phyloP scores from a whole-genome alignment of 2,888 invertebrate genomes.

The Abrostola triplasia region DNA sequence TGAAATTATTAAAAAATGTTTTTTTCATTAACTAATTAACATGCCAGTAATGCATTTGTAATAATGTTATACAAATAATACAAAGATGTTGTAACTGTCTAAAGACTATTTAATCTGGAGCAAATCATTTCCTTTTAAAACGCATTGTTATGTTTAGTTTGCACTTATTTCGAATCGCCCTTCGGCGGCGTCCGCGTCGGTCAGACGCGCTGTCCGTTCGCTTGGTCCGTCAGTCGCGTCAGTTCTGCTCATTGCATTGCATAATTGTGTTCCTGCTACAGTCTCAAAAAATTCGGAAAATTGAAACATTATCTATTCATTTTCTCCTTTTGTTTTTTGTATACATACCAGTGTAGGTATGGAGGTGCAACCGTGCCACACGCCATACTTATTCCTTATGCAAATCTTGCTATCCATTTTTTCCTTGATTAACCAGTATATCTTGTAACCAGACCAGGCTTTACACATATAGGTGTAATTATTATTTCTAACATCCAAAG shows the following conservation, averaged over 20 bases:
- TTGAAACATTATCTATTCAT: conserved; percentile 48
- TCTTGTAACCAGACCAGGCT: not conserved
- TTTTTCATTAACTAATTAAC: too few species aligned
- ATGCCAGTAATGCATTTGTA: too few species aligned
- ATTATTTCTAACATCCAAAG: not conserved
- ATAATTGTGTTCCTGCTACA: conserved; percentile 63
- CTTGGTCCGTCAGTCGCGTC: conserved; percentile 66
- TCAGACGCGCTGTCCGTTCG: conserved; percentile 62
- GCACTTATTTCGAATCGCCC: conserved; percentile 52
- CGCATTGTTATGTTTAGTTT: conserved; percentile 21
- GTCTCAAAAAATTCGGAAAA: conserved; percentile 44
- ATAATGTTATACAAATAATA: too few species aligned
- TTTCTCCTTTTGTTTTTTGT: conserved; percentile 21
- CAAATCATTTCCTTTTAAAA: not conserved
- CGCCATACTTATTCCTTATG: conserved; percentile 11
- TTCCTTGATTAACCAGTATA: conserved; percentile 3
- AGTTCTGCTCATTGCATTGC: conserved; percentile 79
- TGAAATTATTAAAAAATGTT: too few species aligned
- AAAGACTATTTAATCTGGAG: too few species aligned
- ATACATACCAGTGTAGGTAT: not conserved
- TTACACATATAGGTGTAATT: not conserved
- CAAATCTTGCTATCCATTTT: conserved; percentile 16
- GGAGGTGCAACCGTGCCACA: conserved; percentile 8
- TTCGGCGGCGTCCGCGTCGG: conserved; percentile 57
- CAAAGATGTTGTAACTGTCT: too few species aligned